Percentiles rank a stretch among this genome's conserved stretches.
These are phyloP conservation scores for Mylabris sibirica DNA, from an alignment of 2,888 invertebrate genomes.

Conservation along the genomic window DNA sequence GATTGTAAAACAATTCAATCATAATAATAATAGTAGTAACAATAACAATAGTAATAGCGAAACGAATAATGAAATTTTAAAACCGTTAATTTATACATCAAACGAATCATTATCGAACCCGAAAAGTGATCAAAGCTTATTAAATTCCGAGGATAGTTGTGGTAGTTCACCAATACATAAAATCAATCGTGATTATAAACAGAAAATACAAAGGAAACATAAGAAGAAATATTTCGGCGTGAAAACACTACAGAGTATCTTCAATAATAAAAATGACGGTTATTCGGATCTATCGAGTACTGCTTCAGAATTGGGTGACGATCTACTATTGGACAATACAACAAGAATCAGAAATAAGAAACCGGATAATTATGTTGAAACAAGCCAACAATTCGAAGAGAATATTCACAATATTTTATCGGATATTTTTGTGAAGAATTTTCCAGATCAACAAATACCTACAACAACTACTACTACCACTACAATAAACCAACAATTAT, in stretches of 20 bases:
- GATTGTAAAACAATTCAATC: slow-evolving; percentile 30
- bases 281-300: slow-evolving; percentile 61
- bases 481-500: slow-evolving; percentile 20
- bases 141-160: slow-evolving; percentile 58
- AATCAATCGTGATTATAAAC: slow-evolving; percentile 55
- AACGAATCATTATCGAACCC: slow-evolving; percentile 58
- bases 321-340: slow-evolving; percentile 34
- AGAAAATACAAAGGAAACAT: slow-evolving; percentile 61
- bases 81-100: slow-evolving; percentile 44
- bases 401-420: slow-evolving; percentile 59
- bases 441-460: slow-evolving; percentile 41
- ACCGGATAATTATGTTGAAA: slow-evolving; percentile 44
- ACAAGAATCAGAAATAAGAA: slow-evolving; percentile 19
- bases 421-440: slow-evolving; percentile 59
- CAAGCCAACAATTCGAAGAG: slow-evolving; percentile 59
- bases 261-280: slow-evolving; percentile 59
- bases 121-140: slow-evolving; percentile 60
- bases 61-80: slow-evolving; percentile 21
- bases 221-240: slow-evolving; percentile 65
- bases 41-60: slow-evolving; percentile 16
- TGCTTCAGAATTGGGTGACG: slow-evolving; percentile 57
- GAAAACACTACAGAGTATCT: slow-evolving; percentile 61
- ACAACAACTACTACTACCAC: not conserved
- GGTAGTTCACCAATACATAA: slow-evolving; percentile 68
- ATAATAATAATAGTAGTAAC: too few species aligned